Conservation (phyloP, 37 sponge, comb jelly and placozoan genomes). For the Lycopodina hypogea region DNA sequence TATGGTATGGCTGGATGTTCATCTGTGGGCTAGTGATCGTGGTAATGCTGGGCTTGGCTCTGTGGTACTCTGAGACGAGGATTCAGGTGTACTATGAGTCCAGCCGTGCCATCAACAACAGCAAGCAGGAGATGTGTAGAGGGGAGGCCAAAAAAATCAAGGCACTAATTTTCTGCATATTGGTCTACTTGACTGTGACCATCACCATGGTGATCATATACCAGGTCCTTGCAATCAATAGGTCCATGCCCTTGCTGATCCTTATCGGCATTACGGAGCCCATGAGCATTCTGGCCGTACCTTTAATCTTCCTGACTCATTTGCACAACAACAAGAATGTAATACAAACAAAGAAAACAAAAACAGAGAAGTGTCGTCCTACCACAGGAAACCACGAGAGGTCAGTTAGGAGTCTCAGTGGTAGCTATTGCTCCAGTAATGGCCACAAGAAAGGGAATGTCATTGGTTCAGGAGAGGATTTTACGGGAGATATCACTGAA, state of each 20-base stretch:
- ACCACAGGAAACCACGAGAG: no score
- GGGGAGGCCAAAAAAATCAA: slow-evolving; percentile 11
- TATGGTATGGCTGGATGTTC: slow-evolving; percentile 12
- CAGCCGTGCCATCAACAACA: neutral
- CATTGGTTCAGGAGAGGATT: neutral
- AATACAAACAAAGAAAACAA: neutral
- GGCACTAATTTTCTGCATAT: neutral
- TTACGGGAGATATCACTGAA: neutral
- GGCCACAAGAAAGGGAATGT: neutral
- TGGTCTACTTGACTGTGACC: neutral
- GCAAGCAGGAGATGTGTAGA: neutral
- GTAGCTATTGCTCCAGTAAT: no score
- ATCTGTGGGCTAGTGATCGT: neutral
- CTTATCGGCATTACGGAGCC: neutral
- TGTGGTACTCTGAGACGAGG: neutral
- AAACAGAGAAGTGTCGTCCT: no score
- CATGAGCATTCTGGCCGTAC: neutral
- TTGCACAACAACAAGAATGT: neutral
- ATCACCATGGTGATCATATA: neutral
- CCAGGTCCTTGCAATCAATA: neutral
- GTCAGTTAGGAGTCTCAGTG: no score
- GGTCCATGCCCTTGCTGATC: neutral
- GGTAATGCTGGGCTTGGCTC: neutral
- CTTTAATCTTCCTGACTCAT: neutral
- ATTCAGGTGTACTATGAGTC: slow-evolving; percentile 2